phyloP scores from a whole-genome alignment of 2,113 vertebrate species.

The Ammospiza caudacuta region DNA sequence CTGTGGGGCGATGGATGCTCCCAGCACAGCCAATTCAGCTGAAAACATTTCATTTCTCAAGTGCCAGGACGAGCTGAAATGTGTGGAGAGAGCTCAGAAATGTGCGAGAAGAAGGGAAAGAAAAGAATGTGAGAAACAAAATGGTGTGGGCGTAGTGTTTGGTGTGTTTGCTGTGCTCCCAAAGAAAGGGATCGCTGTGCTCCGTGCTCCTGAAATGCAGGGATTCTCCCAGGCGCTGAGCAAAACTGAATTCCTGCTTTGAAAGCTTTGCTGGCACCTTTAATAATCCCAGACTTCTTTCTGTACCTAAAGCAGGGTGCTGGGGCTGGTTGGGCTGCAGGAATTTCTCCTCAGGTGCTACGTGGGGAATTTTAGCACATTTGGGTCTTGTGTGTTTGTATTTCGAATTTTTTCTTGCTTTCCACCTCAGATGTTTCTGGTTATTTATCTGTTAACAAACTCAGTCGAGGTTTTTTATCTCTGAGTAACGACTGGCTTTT shows the following conservation, averaged over 20 bases:
- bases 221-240: neutral
- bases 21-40: neutral
- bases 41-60: neutral
- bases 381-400: neutral
- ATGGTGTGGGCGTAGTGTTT: neutral
- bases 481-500: neutral
- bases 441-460: neutral
- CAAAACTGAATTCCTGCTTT: neutral
- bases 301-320: neutral
- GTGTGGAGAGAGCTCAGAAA: neutral
- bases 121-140: neutral
- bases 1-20: accelerated
- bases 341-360: neutral
- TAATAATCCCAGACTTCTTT: neutral
- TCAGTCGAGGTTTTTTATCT: neutral
- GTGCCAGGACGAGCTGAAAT: neutral
- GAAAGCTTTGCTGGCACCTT: neutral
- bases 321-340: neutral
- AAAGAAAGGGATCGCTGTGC: neutral
- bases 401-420: neutral
- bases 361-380: neutral
- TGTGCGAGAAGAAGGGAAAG: neutral
- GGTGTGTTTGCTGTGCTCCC: neutral
- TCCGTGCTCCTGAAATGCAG: neutral
- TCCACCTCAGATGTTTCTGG: accelerated